These are phyloP conservation scores for Pemphigus obesinymphae DNA, from an alignment of 1,140 invertebrate genomes.

Conservation along the genomic window DNA sequence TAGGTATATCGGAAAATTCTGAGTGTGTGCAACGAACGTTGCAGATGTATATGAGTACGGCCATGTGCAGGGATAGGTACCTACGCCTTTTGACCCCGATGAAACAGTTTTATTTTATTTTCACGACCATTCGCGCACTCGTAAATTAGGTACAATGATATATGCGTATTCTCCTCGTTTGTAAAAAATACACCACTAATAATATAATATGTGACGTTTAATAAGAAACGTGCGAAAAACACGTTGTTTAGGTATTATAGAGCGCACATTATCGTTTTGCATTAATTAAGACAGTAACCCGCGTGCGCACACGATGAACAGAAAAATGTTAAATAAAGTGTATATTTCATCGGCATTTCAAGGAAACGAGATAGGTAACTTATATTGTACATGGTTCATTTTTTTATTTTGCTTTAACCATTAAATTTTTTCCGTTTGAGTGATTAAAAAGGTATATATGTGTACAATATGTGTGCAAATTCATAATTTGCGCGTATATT, in stretches of 20 bases:
- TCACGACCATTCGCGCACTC: background rate
- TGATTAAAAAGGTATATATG: no score
- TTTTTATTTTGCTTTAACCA: background rate
- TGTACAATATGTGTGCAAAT: no score
- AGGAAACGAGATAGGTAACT: background rate
- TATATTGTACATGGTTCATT: background rate
- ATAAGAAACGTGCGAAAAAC: background rate
- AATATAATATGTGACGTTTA: background rate
- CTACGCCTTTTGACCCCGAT: background rate
- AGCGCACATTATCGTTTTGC: background rate
- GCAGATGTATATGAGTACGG: no score
- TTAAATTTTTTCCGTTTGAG: no score
- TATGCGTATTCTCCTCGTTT: background rate
- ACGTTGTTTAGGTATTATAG: background rate
- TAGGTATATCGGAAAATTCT: background rate
- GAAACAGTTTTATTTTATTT: background rate
- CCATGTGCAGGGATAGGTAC: background rate
- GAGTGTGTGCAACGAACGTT: background rate
- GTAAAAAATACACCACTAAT: background rate
- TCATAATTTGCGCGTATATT: no score
- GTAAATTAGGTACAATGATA: background rate
- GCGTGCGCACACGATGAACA: background rate
- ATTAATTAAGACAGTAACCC: background rate
- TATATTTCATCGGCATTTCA: background rate
- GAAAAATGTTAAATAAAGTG: conserved; percentile 30